Percentiles rank a stretch among this genome's conserved stretches.
phyloP scores from a whole-genome alignment of 2,113 vertebrate species.

The Paradisaea rubra region DNA sequence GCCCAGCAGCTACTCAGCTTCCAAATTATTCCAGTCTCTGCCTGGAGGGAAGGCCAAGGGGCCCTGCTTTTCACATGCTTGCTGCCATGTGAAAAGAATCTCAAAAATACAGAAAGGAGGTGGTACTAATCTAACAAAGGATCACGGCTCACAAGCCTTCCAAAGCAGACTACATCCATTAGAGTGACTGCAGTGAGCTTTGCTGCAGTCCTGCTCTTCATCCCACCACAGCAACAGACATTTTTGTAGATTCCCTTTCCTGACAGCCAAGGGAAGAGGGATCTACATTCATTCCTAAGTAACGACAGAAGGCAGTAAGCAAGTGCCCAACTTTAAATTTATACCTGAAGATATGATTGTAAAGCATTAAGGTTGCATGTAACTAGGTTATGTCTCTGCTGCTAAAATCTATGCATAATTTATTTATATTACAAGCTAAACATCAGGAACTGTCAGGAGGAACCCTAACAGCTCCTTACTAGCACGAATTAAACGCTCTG shows the following conservation, averaged over 20 bases:
- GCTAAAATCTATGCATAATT: slow-evolving; percentile 66
- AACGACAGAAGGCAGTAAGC: slow-evolving; percentile 15
- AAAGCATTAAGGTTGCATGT: slow-evolving; percentile 50
- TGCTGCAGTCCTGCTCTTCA: background rate
- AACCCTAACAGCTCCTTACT: slow-evolving; percentile 48
- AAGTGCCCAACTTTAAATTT: slow-evolving; percentile 24
- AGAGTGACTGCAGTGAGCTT: background rate
- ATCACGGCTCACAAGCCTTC: background rate
- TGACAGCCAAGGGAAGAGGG: background rate
- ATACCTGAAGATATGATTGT: slow-evolving; percentile 38
- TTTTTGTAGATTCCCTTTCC: background rate
- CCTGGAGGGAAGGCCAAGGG: background rate
- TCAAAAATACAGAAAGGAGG: background rate
- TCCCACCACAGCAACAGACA: background rate
- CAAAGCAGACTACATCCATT: background rate
- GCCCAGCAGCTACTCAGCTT: background rate
- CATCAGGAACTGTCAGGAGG: slow-evolving; percentile 60
- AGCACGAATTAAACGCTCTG: slow-evolving; percentile 54
- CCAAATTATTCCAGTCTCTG: background rate
- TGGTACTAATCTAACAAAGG: background rate
- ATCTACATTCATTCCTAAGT: background rate
- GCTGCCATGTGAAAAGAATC: background rate
- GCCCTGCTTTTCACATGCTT: background rate
- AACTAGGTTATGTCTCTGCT: slow-evolving; percentile 59
- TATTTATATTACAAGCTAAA: slow-evolving; percentile 63